A percentile compares a stretch with the other conserved stretches of the same genome.
phyloP scores from a whole-genome alignment of 2,113 vertebrate species.

The Ovis aries region DNA sequence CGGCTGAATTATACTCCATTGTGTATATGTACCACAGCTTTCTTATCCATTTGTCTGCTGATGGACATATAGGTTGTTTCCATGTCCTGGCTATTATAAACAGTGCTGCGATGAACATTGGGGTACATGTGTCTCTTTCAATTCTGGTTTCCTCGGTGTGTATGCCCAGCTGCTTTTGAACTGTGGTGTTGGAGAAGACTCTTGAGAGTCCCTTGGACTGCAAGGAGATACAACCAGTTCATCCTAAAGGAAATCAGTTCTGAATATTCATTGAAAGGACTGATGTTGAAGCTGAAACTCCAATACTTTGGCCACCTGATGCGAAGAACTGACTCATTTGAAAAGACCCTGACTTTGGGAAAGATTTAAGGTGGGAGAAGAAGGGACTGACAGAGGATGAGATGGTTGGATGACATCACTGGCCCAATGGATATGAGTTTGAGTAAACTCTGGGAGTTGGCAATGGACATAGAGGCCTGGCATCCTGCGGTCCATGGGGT shows the following conservation, averaged over 20 bases:
- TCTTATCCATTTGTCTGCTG: too few relatives aligned
- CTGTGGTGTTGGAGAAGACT: neutral
- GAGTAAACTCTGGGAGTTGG: neutral
- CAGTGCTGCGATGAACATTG: too few relatives aligned
- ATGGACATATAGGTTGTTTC: too few relatives aligned
- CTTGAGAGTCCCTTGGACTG: neutral
- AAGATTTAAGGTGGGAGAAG: neutral
- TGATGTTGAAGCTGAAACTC: neutral
- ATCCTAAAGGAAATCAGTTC: neutral
- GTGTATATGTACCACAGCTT: too few relatives aligned
- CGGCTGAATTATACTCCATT: too few relatives aligned
- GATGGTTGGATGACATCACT: neutral
- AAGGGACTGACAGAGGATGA: fast-evolving
- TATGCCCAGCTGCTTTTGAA: neutral
- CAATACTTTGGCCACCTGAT: neutral
- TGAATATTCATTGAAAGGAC: neutral
- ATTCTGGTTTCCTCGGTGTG: too few relatives aligned
- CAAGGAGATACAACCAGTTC: neutral
- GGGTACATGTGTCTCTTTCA: too few relatives aligned
- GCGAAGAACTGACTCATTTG: neutral
- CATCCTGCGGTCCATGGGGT: neutral
- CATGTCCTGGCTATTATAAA: too few relatives aligned
- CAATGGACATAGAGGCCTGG: neutral
- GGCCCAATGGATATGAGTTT: neutral
- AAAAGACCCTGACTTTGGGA: neutral